Evolutionary conservation across 64 coral and sea anemone species (phyloP).

Genomic region (Montipora efflorescens): DNA sequence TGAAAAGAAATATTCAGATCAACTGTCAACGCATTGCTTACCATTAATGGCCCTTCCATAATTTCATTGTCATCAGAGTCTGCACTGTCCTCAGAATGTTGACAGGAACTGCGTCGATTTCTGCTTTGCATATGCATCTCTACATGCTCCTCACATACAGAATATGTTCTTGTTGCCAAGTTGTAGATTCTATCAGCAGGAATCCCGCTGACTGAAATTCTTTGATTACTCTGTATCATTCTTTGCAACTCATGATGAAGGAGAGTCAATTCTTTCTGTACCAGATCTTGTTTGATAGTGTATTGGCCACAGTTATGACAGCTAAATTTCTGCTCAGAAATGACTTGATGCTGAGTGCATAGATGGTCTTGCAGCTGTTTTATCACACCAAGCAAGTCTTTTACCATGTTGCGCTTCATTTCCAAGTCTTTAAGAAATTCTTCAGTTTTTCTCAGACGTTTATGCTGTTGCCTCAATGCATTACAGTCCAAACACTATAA

Average conservation of each 20-base stretch:
- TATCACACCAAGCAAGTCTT: constrained; percentile 61
- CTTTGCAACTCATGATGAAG: constrained; percentile 75
- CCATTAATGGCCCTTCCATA: constrained; percentile 30
- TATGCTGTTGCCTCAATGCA: constrained; percentile 7
- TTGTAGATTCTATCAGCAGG: constrained; percentile 84
- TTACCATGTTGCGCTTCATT: constrained; percentile 70
- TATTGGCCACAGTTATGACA: constrained; percentile 72
- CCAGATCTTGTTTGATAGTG: constrained; percentile 66
- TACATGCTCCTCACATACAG: constrained; percentile 78
- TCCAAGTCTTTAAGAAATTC: constrained; percentile 82
- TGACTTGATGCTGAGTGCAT: constrained; percentile 43
- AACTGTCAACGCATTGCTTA: background rate
- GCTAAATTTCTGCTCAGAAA: constrained; percentile 62
- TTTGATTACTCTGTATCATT: constrained; percentile 30
- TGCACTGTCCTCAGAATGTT: background rate
- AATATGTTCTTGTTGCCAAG: constrained; percentile 73
- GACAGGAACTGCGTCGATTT: constrained; percentile 9
- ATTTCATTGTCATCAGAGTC: constrained; percentile 21
- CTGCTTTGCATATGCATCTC: constrained; percentile 60
- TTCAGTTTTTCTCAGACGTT: constrained; percentile 51
- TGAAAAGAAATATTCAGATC: background rate
- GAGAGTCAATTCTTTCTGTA: constrained; percentile 76
- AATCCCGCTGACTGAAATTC: constrained; percentile 77
- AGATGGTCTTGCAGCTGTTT: constrained; percentile 67
- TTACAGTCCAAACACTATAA: constrained; percentile 56